phyloP scores from a whole-genome alignment of 2,113 vertebrate species.

The Phyllostomus discolor region DNA sequence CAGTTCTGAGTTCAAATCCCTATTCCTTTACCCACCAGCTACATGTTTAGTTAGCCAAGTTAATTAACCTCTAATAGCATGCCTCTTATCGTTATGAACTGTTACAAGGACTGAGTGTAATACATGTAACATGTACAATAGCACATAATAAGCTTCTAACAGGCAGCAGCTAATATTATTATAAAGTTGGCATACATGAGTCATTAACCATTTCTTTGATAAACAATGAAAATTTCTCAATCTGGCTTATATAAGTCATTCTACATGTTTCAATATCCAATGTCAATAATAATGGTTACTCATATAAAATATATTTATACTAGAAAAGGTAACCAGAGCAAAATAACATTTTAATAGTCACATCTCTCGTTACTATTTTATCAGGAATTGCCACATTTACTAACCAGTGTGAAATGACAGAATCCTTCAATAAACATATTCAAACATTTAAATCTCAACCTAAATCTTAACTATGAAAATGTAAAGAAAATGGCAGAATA shows the following conservation, averaged over 20 bases:
- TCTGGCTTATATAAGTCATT: background rate
- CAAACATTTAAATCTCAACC: background rate
- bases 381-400: background rate
- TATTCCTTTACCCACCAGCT: background rate
- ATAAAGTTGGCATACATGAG: background rate
- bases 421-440: background rate
- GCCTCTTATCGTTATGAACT: background rate
- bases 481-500: background rate
- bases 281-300: background rate
- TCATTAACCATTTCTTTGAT: background rate
- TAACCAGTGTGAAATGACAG: background rate
- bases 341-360: background rate
- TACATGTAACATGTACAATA: background rate
- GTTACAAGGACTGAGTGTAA: background rate
- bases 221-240: background rate
- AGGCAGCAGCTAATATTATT: background rate
- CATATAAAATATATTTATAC: background rate
- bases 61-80: constrained; percentile 34
- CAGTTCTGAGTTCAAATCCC: background rate
- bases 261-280: background rate
- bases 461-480: background rate
- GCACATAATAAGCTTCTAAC: background rate
- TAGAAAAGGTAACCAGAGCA: background rate
- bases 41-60: background rate
- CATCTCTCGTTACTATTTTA: background rate